A percentile compares a stretch with the other conserved stretches of the same genome.
These are phyloP conservation scores for Tetramorium simillimum DNA, from an alignment of 1,140 invertebrate species.

Conservation along the genomic window DNA sequence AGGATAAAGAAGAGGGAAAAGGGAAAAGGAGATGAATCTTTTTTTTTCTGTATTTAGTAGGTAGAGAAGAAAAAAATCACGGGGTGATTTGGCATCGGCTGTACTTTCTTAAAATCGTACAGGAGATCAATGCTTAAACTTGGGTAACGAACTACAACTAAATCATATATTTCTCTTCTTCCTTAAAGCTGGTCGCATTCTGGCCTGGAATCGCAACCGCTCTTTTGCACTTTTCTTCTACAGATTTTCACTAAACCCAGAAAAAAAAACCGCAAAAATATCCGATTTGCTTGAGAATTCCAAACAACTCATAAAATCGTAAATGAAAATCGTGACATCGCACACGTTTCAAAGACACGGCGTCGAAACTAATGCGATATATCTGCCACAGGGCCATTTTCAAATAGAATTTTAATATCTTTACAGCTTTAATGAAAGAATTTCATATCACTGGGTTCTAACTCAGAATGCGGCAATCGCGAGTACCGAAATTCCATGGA, in stretches of 20 bases:
- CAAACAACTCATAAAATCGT: neutral
- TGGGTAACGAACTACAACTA: slow-evolving; percentile 76
- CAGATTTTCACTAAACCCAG: neutral
- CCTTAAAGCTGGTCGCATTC: slow-evolving; percentile 55
- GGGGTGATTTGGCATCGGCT: slow-evolving; percentile 83
- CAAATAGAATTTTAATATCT: neutral
- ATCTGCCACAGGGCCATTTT: neutral
- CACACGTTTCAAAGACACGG: slow-evolving; percentile 48
- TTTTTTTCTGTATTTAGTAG: slow-evolving; percentile 36
- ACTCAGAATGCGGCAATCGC: neutral
- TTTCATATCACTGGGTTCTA: slow-evolving; percentile 35
- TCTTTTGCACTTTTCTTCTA: slow-evolving; percentile 28
- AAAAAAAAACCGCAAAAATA: neutral
- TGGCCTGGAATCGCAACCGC: slow-evolving; percentile 31
- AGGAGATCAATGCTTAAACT: slow-evolving; percentile 83
- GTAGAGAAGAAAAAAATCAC: slow-evolving; percentile 61
- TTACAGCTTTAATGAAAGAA: slow-evolving; percentile 26
- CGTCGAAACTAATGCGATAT: slow-evolving; percentile 63
- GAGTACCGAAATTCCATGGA: slow-evolving; percentile 13
- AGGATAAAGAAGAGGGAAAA: slow-evolving; percentile 6
- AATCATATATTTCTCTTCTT: slow-evolving; percentile 58
- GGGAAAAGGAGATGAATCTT: slow-evolving; percentile 11
- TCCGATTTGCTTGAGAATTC: neutral
- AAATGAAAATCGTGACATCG: slow-evolving; percentile 30
- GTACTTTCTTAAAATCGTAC: slow-evolving; percentile 80